Conservation (phyloP, 2,888 invertebrate genomes). For the Epinotia demarniana region DNA sequence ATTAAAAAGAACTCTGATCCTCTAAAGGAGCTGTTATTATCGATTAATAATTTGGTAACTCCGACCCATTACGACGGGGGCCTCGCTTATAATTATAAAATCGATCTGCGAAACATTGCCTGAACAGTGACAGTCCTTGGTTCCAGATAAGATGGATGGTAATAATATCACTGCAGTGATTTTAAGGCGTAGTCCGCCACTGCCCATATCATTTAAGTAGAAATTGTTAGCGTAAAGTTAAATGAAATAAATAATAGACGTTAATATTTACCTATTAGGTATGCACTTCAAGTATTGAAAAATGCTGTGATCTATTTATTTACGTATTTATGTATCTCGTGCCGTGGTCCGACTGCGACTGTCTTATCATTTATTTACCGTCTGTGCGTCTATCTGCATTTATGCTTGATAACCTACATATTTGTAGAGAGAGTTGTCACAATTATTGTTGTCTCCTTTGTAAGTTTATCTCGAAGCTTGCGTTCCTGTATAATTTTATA, state of each 20-base stretch:
- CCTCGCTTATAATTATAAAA: neutral
- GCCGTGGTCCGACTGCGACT: constrained; percentile 8
- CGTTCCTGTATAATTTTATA: constrained; percentile 36
- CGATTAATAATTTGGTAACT: neutral
- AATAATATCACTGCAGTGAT: constrained; percentile 1
- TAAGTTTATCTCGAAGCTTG: constrained; percentile 34
- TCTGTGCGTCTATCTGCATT: constrained; percentile 37
- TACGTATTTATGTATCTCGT: constrained; percentile 11
- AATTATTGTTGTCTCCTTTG: constrained; percentile 26
- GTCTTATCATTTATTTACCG: constrained; percentile 36
- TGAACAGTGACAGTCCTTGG: neutral
- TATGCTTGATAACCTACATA: constrained; percentile 37
- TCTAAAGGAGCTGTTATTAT: neutral
- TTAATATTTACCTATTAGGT: constrained; percentile 39
- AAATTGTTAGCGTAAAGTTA: constrained; percentile 33
- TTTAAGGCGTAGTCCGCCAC: neutral
- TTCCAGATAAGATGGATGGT: neutral
- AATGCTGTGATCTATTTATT: constrained; percentile 42
- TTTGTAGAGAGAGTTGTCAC: constrained; percentile 24
- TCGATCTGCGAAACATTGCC: neutral
- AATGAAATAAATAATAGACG: constrained; percentile 28
- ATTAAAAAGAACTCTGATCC: neutral
- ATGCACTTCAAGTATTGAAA: constrained; percentile 35
- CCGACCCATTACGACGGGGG: too few relatives aligned
- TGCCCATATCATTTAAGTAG: constrained; percentile 37